Evolutionary conservation across 2,113 vertebrate species (phyloP), one percentile per base, ranked within the genome.

Genomic region (Phoenicopterus ruber): DNA sequence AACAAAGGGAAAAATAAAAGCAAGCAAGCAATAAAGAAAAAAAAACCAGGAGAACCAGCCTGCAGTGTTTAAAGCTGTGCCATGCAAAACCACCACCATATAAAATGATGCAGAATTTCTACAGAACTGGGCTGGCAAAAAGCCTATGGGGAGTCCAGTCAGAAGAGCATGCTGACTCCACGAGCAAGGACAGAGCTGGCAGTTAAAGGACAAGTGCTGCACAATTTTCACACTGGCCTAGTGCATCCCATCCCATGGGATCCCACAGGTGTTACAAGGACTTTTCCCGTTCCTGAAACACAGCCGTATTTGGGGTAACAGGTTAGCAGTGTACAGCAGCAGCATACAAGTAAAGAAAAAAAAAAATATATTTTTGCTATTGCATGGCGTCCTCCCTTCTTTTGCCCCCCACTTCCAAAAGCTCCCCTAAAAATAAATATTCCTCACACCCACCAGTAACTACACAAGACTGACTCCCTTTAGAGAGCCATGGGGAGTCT

Each of bases 1-100:
- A 93, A 96, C 80, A 96, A 97, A 95, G 47, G 59, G 52, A 57
- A 86, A 85, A 90, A 74, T 62, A 86, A 93, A 94, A 95, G 55
- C 46, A 79, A 81, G 78, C 49, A 69, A 91, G 54, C 40, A 87
- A 92, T 24, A 55, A 72, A 55, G 34, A 5, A 16, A 47, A 29
- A 46, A 21, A 18, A 0, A 44, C 42, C 42, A 40, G 8, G 71
- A 77, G 58, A 73, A 67, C 2, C 57, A 76, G 55, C 46, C 63
- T 72, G 47, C 49, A 28, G 26, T 13, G 34, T 63, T 95, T 77
- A 92, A 95, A 93, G 54, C 87, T 79, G 80, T 78, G 85, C 82
- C 67, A 76, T 80, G 44, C 90, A 83, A 95, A 94, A 59, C 19
- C 29, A 71, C 66, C 69, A 79, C 59, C 59, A 78, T 13, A 46